phyloP scores from a whole-genome alignment of 2,797 vertebrate species.

The Eupleurogrammus muticus region DNA sequence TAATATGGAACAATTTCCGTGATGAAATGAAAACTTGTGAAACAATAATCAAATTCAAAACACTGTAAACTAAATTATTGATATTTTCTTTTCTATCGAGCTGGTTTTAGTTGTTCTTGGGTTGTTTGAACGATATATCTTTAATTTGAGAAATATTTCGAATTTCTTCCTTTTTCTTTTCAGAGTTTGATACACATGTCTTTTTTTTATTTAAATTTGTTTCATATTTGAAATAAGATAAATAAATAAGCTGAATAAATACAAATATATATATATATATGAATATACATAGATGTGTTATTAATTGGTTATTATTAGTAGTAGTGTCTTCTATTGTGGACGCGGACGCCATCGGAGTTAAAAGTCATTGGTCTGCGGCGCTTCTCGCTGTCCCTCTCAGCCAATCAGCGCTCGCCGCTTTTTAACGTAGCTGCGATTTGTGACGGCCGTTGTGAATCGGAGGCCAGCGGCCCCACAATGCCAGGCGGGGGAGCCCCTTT shows the following conservation, averaged over 20 bases:
- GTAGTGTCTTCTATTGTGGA: background rate
- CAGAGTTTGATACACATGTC: too few relatives aligned
- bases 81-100: too few relatives aligned
- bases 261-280: too few relatives aligned
- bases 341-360: slow-evolving; percentile 4
- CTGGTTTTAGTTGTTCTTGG: too few relatives aligned
- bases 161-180: too few relatives aligned
- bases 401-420: slow-evolving; percentile 66
- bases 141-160: too few relatives aligned
- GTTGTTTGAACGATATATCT: too few relatives aligned
- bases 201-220: too few relatives aligned
- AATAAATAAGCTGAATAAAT: background rate
- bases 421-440: slow-evolving; percentile 53
- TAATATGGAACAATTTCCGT: too few relatives aligned
- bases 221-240: too few relatives aligned
- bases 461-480: slow-evolving; percentile 75
- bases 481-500: slow-evolving; percentile 89
- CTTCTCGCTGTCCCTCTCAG: slow-evolving; percentile 11
- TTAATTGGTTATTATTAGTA: background rate
- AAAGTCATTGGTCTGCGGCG: slow-evolving; percentile 50
- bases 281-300: too few relatives aligned
- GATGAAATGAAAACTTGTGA: background rate
- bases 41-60: background rate
- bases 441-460: slow-evolving; percentile 64
- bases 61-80: too few relatives aligned